These are phyloP conservation scores for Oryzias javanicus DNA, from an alignment of 2,113 vertebrate genomes.

Conservation along the genomic window DNA sequence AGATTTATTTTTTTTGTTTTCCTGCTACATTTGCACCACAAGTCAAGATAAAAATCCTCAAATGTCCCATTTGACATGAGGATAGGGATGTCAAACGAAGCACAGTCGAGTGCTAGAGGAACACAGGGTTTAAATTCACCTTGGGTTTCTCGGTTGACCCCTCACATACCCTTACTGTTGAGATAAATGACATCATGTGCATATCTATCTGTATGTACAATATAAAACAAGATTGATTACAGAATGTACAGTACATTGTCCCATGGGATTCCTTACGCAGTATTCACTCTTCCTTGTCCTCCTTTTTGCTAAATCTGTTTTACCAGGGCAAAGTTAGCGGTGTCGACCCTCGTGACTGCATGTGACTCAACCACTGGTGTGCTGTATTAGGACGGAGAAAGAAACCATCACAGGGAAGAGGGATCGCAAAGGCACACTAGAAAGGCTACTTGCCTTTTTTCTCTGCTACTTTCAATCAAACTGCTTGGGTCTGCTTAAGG, in stretches of 20 bases:
- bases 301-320: slow-evolving; percentile 33
- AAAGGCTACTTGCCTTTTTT: slow-evolving; percentile 71
- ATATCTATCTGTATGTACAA: slow-evolving; percentile 79
- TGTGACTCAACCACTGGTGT: slow-evolving; percentile 57
- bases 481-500: slow-evolving; percentile 42
- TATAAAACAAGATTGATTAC: slow-evolving; percentile 79
- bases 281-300: slow-evolving; percentile 42
- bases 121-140: slow-evolving; percentile 41
- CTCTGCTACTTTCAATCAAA: slow-evolving; percentile 68
- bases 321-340: slow-evolving; percentile 36
- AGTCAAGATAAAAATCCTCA: too few relatives aligned
- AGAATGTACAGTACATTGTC: slow-evolving; percentile 76
- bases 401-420: slow-evolving; percentile 60
- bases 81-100: not conserved
- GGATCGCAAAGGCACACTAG: slow-evolving; percentile 78
- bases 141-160: slow-evolving; percentile 42
- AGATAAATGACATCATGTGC: slow-evolving; percentile 77
- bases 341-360: slow-evolving; percentile 56
- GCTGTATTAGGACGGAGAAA: slow-evolving; percentile 65
- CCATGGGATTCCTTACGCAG: slow-evolving; percentile 56
- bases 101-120: not conserved
- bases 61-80: not conserved
- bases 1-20: too few relatives aligned
- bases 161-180: slow-evolving; percentile 44
- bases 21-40: too few relatives aligned